Evolutionary conservation across 53 echinoderm and acorn worm genomes (phyloP).

Genomic region (Hippasteria phrygiana): DNA sequence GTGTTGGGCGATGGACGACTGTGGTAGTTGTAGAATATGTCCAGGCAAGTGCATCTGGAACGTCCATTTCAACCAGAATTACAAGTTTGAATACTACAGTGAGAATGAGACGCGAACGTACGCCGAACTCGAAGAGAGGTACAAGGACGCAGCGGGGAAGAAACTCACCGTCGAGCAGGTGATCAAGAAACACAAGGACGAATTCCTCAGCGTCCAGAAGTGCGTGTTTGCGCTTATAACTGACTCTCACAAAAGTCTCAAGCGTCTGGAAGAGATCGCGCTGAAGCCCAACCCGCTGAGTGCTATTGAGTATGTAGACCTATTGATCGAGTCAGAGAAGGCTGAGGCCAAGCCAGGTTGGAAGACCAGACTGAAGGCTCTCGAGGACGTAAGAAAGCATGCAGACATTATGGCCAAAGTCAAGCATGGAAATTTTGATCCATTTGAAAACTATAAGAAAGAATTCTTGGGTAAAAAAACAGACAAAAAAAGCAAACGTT

Average conservation of each 20-base stretch:
- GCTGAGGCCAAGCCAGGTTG: slow-evolving; percentile 47
- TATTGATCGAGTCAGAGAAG: slow-evolving; percentile 63
- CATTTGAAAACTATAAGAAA: too few species aligned
- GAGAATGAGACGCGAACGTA: slow-evolving; percentile 22
- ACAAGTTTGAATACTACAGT: slow-evolving; percentile 43
- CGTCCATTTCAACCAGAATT: slow-evolving; percentile 62
- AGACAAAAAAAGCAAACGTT: too few species aligned
- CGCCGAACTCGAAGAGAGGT: slow-evolving; percentile 30
- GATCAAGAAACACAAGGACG: slow-evolving; percentile 41
- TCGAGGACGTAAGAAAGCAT: slow-evolving; percentile 28
- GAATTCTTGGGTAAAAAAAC: too few species aligned
- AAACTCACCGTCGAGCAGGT: slow-evolving; percentile 62
- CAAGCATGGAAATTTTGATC: slow-evolving; percentile 56
- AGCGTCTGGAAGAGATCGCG: slow-evolving; percentile 73
- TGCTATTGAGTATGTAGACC: slow-evolving; percentile 61
- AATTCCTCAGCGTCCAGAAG: slow-evolving; percentile 15
- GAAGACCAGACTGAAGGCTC: slow-evolving; percentile 37
- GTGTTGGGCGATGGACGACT: slow-evolving; percentile 53
- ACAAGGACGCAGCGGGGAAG: slow-evolving; percentile 45
- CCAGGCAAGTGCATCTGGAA: slow-evolving; percentile 64
- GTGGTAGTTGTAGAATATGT: slow-evolving; percentile 30
- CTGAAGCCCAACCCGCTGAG: slow-evolving; percentile 65
- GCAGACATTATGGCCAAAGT: slow-evolving; percentile 58
- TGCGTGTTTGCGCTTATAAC: slow-evolving; percentile 18
- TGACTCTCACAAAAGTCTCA: slow-evolving; percentile 18